Evolutionary conservation across 2,797 vertebrate genomes (phyloP).

Genomic region (Uromys caudimaculatus): DNA sequence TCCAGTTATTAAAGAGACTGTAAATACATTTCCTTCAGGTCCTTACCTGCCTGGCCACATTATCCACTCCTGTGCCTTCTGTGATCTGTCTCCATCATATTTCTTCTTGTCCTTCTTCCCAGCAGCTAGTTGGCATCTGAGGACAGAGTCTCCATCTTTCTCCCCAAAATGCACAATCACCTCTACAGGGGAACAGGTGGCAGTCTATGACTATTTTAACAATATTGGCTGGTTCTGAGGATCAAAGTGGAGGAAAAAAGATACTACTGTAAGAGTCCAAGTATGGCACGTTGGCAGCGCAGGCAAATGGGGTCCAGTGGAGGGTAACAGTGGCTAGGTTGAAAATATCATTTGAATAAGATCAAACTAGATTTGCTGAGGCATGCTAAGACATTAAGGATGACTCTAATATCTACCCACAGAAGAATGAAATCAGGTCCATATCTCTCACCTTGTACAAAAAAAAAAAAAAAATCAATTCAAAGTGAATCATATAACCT

Average conservation of each 20-base stretch:
- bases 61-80: background rate
- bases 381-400: background rate
- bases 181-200: background rate
- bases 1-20: background rate
- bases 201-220: background rate
- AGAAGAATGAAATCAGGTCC: background rate
- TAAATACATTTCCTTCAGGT: background rate
- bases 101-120: background rate
- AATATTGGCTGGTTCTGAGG: background rate
- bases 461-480: background rate
- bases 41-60: background rate
- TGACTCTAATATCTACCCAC: background rate
- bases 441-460: background rate
- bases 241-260: background rate
- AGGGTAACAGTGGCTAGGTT: background rate
- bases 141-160: background rate
- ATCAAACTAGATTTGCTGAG: background rate
- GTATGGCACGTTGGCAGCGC: background rate
- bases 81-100: background rate
- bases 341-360: background rate
- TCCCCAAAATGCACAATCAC: background rate
- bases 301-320: background rate
- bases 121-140: background rate
- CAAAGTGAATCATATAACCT: background rate
- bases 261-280: background rate